phyloP scores from a whole-genome alignment of 1,140 invertebrate species.

The Andricus grossulariae region DNA sequence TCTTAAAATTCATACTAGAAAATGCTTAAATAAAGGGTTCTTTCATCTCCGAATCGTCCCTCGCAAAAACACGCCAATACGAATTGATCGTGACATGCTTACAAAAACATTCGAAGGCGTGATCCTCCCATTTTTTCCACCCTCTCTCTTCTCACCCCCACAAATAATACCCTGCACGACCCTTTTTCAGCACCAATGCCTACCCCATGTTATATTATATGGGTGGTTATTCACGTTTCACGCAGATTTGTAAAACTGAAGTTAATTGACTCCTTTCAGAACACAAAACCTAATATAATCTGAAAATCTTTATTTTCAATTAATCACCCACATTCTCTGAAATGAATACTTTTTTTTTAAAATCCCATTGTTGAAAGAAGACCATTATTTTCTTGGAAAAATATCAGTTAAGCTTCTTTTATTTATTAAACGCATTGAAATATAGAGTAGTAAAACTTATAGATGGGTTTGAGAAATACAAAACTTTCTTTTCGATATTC shows the following conservation, averaged over 20 bases:
- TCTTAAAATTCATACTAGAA: not conserved
- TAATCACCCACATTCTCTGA: too few relatives aligned
- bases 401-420: too few relatives aligned
- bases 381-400: too few relatives aligned
- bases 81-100: constrained; percentile 40
- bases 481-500: not conserved
- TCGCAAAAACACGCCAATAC: constrained; percentile 34
- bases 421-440: too few relatives aligned
- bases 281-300: not conserved
- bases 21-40: constrained; percentile 15
- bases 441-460: too few relatives aligned
- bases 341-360: too few relatives aligned
- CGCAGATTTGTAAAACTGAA: constrained; percentile 29
- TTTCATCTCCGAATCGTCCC: constrained; percentile 15
- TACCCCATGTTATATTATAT: constrained; percentile 21
- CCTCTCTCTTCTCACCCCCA: constrained; percentile 11
- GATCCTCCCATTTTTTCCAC: constrained; percentile 30
- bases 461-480: too few relatives aligned
- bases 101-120: constrained; percentile 42
- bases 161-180: constrained; percentile 23
- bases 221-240: constrained; percentile 26
- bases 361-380: too few relatives aligned
- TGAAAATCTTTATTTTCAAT: too few relatives aligned
- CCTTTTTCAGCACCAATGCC: constrained; percentile 25
- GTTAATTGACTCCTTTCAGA: constrained; percentile 20